Evolutionary conservation across 30 jellyfish, hydroid and myxozoan genomes (phyloP).

Genomic region (Mastigias papua): DNA sequence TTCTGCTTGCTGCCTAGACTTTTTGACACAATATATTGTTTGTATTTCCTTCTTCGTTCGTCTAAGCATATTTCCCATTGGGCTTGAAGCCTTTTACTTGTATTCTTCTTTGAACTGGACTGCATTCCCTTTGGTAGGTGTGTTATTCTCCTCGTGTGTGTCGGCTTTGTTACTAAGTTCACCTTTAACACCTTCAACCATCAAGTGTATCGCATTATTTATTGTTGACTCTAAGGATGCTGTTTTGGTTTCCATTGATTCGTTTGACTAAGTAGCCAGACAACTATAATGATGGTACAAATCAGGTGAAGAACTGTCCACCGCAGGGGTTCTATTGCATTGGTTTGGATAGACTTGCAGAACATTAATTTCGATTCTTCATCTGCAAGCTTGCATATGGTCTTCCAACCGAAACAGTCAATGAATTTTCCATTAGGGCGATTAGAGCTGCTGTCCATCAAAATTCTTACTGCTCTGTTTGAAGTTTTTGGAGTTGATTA

Average conservation of each 20-base stretch:
- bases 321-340: background rate
- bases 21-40: conserved; percentile 3
- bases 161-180: background rate
- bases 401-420: too few species aligned
- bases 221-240: background rate
- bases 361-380: too few species aligned
- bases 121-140: background rate
- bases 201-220: background rate
- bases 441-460: too few species aligned
- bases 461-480: too few species aligned
- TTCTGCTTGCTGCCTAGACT: background rate
- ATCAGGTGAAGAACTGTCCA: background rate
- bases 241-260: background rate
- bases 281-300: background rate
- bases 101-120: background rate
- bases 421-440: too few species aligned
- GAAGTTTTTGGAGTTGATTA: too few species aligned
- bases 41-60: conserved; percentile 10
- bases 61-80: conserved; percentile 7
- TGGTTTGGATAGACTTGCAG: too few species aligned
- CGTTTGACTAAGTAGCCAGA: background rate
- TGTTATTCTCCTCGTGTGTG: background rate
- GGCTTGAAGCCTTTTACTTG: conserved; percentile 11
- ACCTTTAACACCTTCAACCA: background rate
- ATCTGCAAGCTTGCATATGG: too few species aligned